Evolutionary conservation across 2,797 vertebrate genomes (phyloP).

Genomic region (Anniella stebbinsi): DNA sequence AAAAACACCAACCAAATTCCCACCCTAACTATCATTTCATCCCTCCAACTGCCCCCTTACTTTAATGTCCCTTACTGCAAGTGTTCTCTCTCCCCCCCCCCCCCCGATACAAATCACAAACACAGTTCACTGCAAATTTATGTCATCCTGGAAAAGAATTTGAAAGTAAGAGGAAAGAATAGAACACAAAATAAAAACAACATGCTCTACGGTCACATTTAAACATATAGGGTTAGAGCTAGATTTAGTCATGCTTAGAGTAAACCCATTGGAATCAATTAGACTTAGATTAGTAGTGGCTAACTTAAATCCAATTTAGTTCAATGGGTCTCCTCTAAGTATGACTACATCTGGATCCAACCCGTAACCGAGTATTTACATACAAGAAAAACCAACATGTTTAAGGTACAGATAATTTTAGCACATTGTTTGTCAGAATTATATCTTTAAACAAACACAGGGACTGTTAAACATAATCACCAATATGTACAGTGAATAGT

Average conservation of each 20-base stretch:
- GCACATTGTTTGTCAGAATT: neutral
- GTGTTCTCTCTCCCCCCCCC: neutral
- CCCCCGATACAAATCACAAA: neutral
- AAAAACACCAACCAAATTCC: neutral
- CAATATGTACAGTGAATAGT: neutral
- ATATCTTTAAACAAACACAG: conserved; percentile 1
- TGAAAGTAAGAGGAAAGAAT: neutral
- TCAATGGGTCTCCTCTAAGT: no score
- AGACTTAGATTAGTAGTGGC: no score
- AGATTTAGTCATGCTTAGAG: no score
- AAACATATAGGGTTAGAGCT: neutral
- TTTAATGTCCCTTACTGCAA: neutral
- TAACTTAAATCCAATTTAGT: no score
- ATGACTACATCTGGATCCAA: no score
- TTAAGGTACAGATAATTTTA: neutral
- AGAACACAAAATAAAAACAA: neutral
- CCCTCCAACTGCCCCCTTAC: neutral
- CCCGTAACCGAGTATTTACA: neutral
- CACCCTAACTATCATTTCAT: neutral
- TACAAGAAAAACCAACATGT: neutral
- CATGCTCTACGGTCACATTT: neutral
- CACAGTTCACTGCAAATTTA: neutral
- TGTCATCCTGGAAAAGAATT: neutral
- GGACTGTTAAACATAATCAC: neutral
- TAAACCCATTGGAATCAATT: no score